These are phyloP conservation scores for Cantharis rufa DNA, from an alignment of 2,888 invertebrate genomes.

Conservation along the genomic window DNA sequence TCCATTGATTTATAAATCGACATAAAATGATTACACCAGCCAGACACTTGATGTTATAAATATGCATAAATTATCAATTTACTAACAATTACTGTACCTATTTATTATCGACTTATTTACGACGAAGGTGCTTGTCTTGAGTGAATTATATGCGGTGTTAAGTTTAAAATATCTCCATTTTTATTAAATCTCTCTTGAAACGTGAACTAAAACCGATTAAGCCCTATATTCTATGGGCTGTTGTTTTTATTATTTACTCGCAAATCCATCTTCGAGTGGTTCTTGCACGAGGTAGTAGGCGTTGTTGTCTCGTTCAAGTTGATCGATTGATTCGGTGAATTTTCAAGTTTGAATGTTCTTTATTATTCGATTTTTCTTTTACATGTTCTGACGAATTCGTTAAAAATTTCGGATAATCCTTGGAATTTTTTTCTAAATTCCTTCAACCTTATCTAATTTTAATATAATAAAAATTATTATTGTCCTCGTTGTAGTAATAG, in stretches of 20 bases:
- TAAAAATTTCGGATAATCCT: neutral
- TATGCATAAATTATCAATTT: neutral
- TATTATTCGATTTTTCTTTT: constrained; percentile 39
- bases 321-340: constrained; percentile 47
- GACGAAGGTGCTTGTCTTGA: neutral
- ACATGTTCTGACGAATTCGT: neutral
- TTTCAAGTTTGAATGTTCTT: constrained; percentile 44
- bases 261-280: constrained; percentile 42
- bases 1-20: neutral
- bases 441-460: neutral
- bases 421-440: neutral
- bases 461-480: no score
- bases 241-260: constrained; percentile 23
- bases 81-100: neutral
- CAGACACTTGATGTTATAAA: neutral
- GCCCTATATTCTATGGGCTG: neutral
- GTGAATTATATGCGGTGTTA: neutral
- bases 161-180: neutral
- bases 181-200: neutral
- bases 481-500: neutral
- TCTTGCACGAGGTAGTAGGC: constrained; percentile 40
- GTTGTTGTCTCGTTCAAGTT: constrained; percentile 39
- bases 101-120: neutral
- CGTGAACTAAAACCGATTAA: neutral
- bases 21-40: neutral